Percentiles rank a stretch among this genome's conserved stretches.
phyloP scores from a whole-genome alignment of 2,888 invertebrate genomes.

The Nyleta sp. region DNA sequence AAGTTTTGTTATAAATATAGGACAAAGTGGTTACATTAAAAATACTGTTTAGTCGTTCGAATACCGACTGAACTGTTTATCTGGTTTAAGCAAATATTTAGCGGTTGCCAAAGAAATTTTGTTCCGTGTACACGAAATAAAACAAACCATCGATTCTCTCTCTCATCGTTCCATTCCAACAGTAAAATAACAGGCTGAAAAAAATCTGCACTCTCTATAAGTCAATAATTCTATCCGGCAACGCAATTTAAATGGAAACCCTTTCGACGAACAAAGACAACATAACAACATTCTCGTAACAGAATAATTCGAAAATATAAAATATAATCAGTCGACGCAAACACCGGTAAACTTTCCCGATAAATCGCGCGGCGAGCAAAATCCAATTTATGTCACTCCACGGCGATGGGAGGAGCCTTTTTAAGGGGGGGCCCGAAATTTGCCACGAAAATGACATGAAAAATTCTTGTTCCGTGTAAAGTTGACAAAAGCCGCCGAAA shows the following conservation, averaged over 20 bases:
- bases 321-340: constrained; percentile 11
- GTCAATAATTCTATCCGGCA: neutral
- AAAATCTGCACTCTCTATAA: neutral
- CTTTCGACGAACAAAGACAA: constrained; percentile 1
- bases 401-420: constrained; percentile 1
- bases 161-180: neutral
- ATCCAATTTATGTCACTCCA: constrained; percentile 31
- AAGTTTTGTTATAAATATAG: too few relatives aligned
- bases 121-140: neutral
- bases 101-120: too few relatives aligned
- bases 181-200: neutral
- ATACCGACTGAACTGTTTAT: too few relatives aligned
- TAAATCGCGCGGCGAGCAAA: constrained; percentile 31
- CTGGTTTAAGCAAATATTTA: too few relatives aligned
- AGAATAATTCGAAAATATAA: constrained; percentile 20
- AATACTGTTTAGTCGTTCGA: too few relatives aligned
- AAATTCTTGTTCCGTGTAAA: constrained; percentile 42
- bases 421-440: constrained; percentile 22
- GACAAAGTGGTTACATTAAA: too few relatives aligned
- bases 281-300: neutral
- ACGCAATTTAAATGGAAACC: neutral
- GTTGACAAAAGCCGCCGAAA: constrained; percentile 54
- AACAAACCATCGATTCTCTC: neutral
- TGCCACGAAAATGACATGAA: constrained; percentile 36
- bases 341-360: constrained; percentile 25